phyloP scores from a whole-genome alignment of 2,113 vertebrate species.

The Hymenochirus boettgeri region DNA sequence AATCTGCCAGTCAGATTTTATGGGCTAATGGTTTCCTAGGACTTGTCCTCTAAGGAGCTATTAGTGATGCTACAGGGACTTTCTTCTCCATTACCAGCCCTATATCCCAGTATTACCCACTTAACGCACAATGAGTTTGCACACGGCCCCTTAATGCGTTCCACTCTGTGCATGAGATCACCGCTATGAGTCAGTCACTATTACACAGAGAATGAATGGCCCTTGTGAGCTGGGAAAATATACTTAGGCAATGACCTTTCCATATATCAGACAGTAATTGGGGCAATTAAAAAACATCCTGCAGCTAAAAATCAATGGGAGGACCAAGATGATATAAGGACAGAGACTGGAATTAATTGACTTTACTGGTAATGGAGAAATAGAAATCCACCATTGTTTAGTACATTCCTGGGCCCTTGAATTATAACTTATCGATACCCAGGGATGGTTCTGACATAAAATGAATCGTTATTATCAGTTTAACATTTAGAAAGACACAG shows the following conservation, averaged over 20 bases:
- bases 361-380: no score
- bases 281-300: neutral
- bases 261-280: constrained; percentile 7
- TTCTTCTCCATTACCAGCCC: constrained; percentile 1
- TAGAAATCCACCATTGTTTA: no score
- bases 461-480: no score
- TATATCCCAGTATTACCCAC: constrained; percentile 15
- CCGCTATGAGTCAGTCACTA: constrained; percentile 2
- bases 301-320: no score
- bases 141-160: constrained; percentile 13
- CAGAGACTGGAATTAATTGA: no score
- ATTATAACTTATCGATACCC: no score
- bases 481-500: no score
- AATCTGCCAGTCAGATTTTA: no score
- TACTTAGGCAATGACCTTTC: neutral
- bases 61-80: constrained; percentile 7
- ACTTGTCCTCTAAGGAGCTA: neutral
- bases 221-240: neutral
- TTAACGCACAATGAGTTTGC: constrained; percentile 9
- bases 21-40: constrained; percentile 15
- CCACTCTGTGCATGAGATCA: constrained; percentile 10
- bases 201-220: constrained; percentile 12
- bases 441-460: no score
- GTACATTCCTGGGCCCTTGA: no score
- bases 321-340: no score